These are phyloP conservation scores for Aquatica leii DNA, from an alignment of 2,888 invertebrate species.

Conservation along the genomic window DNA sequence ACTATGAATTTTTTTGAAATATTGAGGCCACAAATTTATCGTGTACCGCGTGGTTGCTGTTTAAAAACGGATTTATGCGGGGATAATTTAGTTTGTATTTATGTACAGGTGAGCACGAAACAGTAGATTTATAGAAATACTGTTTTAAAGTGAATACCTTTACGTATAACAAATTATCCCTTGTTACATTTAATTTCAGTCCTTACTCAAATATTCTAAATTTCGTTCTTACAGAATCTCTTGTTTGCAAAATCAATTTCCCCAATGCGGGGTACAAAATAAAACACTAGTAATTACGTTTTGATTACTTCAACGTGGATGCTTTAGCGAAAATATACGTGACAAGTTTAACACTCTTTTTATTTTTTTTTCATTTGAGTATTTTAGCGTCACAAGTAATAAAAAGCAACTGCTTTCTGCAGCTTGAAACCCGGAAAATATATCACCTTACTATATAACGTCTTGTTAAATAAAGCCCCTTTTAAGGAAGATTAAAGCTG, in stretches of 20 bases:
- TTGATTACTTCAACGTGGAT: too few relatives aligned
- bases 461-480: conserved; percentile 40
- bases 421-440: conserved; percentile 30
- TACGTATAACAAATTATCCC: conserved; percentile 20
- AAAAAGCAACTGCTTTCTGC: conserved; percentile 35
- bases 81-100: conserved; percentile 58
- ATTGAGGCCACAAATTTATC: conserved; percentile 60
- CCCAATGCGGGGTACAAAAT: too few relatives aligned
- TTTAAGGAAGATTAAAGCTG: conserved; percentile 44
- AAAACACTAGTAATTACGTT: too few relatives aligned
- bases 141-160: conserved; percentile 13
- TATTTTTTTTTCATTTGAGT: conserved; percentile 1
- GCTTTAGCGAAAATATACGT: not conserved
- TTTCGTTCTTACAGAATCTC: too few relatives aligned
- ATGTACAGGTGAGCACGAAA: conserved; percentile 55
- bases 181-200: not conserved
- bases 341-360: not conserved
- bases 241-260: too few relatives aligned
- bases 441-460: conserved; percentile 37
- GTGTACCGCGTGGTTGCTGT: conserved; percentile 57
- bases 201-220: too few relatives aligned
- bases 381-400: conserved; percentile 21
- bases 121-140: conserved; percentile 38
- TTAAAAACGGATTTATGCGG: conserved; percentile 55
- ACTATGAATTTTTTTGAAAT: conserved; percentile 60